These are phyloP conservation scores for Acromyrmex charruanus DNA, from an alignment of 1,140 invertebrate genomes.

Conservation along the genomic window DNA sequence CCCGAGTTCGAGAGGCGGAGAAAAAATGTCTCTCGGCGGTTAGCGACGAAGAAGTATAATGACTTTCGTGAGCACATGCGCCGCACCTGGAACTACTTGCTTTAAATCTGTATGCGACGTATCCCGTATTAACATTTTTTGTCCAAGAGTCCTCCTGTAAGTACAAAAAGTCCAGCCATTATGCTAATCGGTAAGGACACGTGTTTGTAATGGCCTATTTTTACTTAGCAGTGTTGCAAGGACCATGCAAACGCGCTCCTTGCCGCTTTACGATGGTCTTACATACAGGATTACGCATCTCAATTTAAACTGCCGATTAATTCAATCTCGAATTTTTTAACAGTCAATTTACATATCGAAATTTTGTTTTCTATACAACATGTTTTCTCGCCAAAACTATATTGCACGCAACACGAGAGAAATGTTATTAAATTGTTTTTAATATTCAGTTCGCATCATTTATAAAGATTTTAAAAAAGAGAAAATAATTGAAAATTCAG, in stretches of 20 bases:
- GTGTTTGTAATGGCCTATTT: constrained; percentile 81
- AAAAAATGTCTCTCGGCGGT: constrained; percentile 47
- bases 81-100: constrained; percentile 72
- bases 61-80: constrained; percentile 72
- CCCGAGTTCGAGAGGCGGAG: constrained; percentile 52
- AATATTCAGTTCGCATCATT: neutral
- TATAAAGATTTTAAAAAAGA: neutral
- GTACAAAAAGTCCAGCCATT: constrained; percentile 76
- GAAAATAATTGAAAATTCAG: neutral
- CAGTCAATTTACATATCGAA: constrained; percentile 31
- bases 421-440: neutral
- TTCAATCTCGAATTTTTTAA: constrained; percentile 19
- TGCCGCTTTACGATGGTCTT: neutral
- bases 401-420: neutral
- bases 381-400: neutral
- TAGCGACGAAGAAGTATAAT: constrained; percentile 69
- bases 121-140: constrained; percentile 78
- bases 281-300: constrained; percentile 34
- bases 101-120: constrained; percentile 72
- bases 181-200: constrained; percentile 82
- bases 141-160: constrained; percentile 48
- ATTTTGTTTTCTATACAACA: neutral
- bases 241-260: neutral
- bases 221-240: constrained; percentile 69
- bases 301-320: constrained; percentile 43